Conservation (phyloP, 2,113 vertebrate species). For the Thalassoma bifasciatum region DNA sequence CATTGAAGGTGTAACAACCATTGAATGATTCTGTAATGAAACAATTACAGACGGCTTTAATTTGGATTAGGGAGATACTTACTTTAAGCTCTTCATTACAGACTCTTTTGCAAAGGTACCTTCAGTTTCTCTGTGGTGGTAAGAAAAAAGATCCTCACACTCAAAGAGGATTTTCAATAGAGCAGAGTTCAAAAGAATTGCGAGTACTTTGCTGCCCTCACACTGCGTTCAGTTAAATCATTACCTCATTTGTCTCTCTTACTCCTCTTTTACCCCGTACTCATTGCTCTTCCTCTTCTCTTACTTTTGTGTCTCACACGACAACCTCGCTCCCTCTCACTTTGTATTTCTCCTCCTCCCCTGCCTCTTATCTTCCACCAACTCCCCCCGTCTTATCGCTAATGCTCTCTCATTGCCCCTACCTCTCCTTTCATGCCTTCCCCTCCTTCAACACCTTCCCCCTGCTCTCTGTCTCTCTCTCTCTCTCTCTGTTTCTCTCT, state of each 20-base stretch:
- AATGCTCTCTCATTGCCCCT: constrained; percentile 41
- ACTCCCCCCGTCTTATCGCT: constrained; percentile 49
- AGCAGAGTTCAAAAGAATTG: constrained; percentile 24
- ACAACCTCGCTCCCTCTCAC: constrained; percentile 17
- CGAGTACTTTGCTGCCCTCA: constrained; percentile 21
- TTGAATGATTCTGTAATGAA: constrained; percentile 42
- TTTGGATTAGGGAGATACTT: constrained; percentile 60
- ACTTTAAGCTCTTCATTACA: constrained; percentile 58
- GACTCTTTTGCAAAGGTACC: constrained; percentile 40
- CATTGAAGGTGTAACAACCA: background rate
- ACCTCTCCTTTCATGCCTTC: constrained; percentile 36
- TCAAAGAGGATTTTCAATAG: constrained; percentile 9
- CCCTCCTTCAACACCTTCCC: constrained; percentile 31
- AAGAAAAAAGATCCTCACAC: constrained; percentile 20
- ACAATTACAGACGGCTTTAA: constrained; percentile 59
- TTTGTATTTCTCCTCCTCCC: constrained; percentile 29
- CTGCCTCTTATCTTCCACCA: constrained; percentile 39
- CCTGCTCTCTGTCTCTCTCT: background rate
- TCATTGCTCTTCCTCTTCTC: constrained; percentile 26
- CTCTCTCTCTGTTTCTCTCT: constrained; percentile 4
- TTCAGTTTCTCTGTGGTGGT: constrained; percentile 18
- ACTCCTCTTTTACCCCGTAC: constrained; percentile 14
- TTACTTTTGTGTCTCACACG: constrained; percentile 25
- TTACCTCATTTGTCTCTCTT: constrained; percentile 44
- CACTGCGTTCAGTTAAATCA: constrained; percentile 29